phyloP scores from a whole-genome alignment of 1,140 invertebrate species.

The Pygmarrhopalites habei region DNA sequence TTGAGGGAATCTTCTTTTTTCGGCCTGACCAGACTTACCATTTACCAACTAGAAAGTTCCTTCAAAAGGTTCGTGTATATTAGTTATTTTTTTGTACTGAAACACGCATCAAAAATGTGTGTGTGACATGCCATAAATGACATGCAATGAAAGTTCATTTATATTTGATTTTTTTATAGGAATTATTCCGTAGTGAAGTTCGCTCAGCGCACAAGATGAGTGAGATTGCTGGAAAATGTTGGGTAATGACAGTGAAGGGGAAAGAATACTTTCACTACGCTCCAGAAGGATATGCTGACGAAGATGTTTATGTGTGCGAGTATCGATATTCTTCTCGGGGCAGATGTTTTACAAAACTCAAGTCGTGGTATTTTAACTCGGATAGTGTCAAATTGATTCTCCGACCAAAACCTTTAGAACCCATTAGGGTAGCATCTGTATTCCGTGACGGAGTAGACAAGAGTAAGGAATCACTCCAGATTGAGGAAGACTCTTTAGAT shows the following conservation, averaged over 20 bases:
- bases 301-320: constrained; percentile 96
- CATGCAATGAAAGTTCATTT: constrained; percentile 6
- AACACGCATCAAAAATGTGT: too few species aligned
- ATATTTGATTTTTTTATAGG: constrained; percentile 48
- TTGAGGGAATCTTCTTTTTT: constrained; percentile 81
- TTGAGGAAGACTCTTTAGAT: constrained; percentile 55
- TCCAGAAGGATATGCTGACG: constrained; percentile 80
- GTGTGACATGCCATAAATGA: too few species aligned
- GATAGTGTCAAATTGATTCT: constrained; percentile 56
- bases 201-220: constrained; percentile 73
- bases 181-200: constrained; percentile 91
- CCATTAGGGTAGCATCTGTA: constrained; percentile 82
- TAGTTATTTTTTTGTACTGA: background rate
- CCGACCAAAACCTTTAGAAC: constrained; percentile 66
- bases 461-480: constrained; percentile 77
- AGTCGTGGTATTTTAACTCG: constrained; percentile 64
- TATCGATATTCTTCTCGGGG: constrained; percentile 80
- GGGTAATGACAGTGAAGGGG: constrained; percentile 79
- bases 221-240: constrained; percentile 85
- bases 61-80: constrained; percentile 58
- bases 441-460: constrained; percentile 85
- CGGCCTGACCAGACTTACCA: constrained; percentile 92
- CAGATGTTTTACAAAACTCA: constrained; percentile 89
- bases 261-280: constrained; percentile 81
- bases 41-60: constrained; percentile 85